A percentile compares a stretch with the other conserved stretches of the same genome.
These are phyloP conservation scores for Podocnemis expansa DNA, from an alignment of 2,113 vertebrate species.

Conservation along the genomic window DNA sequence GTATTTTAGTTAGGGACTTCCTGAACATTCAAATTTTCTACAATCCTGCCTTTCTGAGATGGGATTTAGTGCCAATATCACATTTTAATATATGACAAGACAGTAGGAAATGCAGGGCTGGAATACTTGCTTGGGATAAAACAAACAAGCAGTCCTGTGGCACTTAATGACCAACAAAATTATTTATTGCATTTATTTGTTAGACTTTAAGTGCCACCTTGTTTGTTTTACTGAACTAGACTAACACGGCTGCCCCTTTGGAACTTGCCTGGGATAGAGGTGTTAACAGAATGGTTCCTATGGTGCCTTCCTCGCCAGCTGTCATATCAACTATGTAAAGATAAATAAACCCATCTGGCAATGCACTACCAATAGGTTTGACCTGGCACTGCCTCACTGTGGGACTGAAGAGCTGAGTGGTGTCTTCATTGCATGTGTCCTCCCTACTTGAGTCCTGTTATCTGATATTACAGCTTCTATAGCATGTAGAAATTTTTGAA, in stretches of 20 bases:
- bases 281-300: not conserved
- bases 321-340: not conserved
- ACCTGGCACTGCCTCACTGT: not conserved
- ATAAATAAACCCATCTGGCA: not conserved
- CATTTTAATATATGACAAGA: accelerated
- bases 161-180: too few species aligned
- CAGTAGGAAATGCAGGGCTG: not conserved
- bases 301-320: not conserved
- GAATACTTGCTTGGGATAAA: not conserved
- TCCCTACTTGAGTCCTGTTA: not conserved
- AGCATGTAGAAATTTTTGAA: not conserved
- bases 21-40: not conserved
- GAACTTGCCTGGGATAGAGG: not conserved
- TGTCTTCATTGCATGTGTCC: not conserved
- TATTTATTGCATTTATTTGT: too few species aligned
- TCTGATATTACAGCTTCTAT: not conserved
- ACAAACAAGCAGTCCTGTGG: too few species aligned
- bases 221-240: too few species aligned
- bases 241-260: too few species aligned
- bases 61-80: not conserved
- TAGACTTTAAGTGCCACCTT: too few species aligned
- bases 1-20: not conserved
- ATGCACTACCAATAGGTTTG: not conserved
- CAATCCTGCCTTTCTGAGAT: not conserved
- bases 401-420: not conserved